phyloP scores from a whole-genome alignment of 2,113 vertebrate genomes.

The Orycteropus afer region DNA sequence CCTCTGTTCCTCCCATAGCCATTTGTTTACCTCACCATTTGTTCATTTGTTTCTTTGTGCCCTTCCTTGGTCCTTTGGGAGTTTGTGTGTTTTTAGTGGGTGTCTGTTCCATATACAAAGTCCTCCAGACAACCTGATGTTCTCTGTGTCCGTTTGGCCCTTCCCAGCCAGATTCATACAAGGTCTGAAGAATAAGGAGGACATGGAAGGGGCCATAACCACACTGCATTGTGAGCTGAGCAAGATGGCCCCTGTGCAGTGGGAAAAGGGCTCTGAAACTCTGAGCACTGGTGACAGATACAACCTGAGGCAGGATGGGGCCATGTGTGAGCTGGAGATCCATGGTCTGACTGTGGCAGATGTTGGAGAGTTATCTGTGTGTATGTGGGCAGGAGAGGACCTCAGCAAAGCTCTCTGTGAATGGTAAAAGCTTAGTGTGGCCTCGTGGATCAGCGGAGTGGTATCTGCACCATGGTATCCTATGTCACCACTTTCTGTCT shows the following conservation, averaged over 20 bases:
- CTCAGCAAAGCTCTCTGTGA: conserved; percentile 87
- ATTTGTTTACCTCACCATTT: too few relatives aligned
- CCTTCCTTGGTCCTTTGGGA: neutral
- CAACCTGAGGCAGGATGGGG: conserved; percentile 73
- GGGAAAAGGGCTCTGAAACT: conserved; percentile 84
- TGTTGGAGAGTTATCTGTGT: conserved; percentile 85
- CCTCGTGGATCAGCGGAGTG: neutral
- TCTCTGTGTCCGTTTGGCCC: neutral
- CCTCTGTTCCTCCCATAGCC: neutral
- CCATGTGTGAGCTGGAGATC: conserved; percentile 82
- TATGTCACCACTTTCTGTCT: too few relatives aligned
- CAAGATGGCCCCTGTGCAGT: conserved; percentile 81
- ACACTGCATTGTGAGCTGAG: conserved; percentile 88
- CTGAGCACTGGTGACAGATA: conserved; percentile 83
- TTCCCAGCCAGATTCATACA: conserved; percentile 81
- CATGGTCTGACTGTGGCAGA: conserved; percentile 81
- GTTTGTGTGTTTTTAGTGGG: neutral
- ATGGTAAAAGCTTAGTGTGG: conserved; percentile 82
- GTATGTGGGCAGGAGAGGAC: conserved; percentile 86
- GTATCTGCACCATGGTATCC: neutral
- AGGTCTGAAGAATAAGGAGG: conserved; percentile 74
- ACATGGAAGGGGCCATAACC: conserved; percentile 52
- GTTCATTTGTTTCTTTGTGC: neutral
- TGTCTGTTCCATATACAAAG: neutral
- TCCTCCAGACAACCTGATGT: neutral